phyloP scores from a whole-genome alignment of 2,113 vertebrate genomes.

The Choloepus hoffmanni region DNA sequence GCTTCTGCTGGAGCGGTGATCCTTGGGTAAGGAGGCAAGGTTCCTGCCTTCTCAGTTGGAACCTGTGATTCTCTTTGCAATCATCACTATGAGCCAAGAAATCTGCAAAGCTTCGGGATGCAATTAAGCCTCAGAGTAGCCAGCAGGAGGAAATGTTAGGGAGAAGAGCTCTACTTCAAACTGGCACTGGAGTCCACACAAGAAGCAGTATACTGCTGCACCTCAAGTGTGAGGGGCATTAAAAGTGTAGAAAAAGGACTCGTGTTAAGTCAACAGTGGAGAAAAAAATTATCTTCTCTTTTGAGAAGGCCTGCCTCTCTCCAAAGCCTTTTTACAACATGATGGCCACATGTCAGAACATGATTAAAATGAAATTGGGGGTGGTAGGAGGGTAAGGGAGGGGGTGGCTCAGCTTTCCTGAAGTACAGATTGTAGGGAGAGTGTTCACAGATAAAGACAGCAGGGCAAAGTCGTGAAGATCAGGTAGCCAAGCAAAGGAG shows the following conservation, averaged over 20 bases:
- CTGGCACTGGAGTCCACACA: not conserved
- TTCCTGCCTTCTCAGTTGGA: not conserved
- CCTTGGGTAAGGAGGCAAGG: not conserved
- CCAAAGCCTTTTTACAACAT: too few relatives aligned
- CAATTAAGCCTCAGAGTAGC: not conserved
- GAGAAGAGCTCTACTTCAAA: not conserved
- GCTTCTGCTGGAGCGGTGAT: not conserved
- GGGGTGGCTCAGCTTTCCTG: too few relatives aligned
- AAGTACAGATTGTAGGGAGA: too few relatives aligned
- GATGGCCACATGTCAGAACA: not conserved
- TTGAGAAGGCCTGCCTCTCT: too few relatives aligned
- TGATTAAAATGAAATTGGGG: conserved; percentile 53
- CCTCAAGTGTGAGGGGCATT: too few relatives aligned
- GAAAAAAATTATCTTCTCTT: not conserved
- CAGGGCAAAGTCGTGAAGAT: too few relatives aligned
- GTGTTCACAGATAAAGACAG: too few relatives aligned
- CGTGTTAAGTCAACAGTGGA: not conserved
- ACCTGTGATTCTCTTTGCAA: not conserved
- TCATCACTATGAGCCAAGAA: not conserved
- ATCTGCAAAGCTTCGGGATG: not conserved
- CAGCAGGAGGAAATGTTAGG: not conserved
- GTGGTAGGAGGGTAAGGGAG: not conserved
- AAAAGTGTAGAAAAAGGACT: not conserved
- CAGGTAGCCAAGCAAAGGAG: too few relatives aligned
- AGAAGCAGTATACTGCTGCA: not conserved